phyloP scores from a whole-genome alignment of 2,888 invertebrate genomes.

The Brachynemurus nebulosus region DNA sequence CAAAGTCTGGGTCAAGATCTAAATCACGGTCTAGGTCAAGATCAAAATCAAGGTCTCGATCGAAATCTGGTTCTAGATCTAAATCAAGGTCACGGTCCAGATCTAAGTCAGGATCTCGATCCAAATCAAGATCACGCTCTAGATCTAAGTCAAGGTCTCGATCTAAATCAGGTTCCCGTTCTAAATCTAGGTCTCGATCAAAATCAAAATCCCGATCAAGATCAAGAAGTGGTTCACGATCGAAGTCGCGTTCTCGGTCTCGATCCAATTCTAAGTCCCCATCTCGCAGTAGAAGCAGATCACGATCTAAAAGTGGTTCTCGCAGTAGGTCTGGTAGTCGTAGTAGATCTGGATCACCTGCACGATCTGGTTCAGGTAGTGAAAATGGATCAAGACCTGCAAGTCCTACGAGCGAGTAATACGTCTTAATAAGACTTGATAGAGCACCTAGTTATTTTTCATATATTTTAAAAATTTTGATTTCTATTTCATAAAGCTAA shows the following conservation, averaged over 20 bases:
- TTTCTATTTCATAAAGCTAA: no score
- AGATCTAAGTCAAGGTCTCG: slow-evolving; percentile 25
- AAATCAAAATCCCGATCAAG: slow-evolving; percentile 8
- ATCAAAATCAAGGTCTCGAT: slow-evolving; percentile 18
- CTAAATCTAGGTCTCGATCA: slow-evolving; percentile 8
- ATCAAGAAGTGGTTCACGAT: no score
- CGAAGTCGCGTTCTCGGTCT: slow-evolving; percentile 11
- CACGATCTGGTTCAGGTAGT: not conserved
- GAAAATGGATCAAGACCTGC: no score
- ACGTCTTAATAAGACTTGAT: no score
- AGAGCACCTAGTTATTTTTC: no score
- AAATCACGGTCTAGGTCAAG: slow-evolving; percentile 27
- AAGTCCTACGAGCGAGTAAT: no score
- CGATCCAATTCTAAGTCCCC: slow-evolving; percentile 9
- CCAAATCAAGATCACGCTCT: slow-evolving; percentile 22
- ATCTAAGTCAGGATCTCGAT: slow-evolving; percentile 12
- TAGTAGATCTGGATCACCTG: slow-evolving; percentile 12
- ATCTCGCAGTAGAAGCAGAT: slow-evolving; percentile 9
- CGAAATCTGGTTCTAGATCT: slow-evolving; percentile 15
- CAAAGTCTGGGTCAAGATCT: slow-evolving; percentile 32
- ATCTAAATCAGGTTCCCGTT: slow-evolving; percentile 23
- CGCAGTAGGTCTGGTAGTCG: slow-evolving; percentile 13
- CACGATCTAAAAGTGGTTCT: slow-evolving; percentile 15
- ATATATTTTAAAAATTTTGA: no score
- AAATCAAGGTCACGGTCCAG: slow-evolving; percentile 12